phyloP scores from a whole-genome alignment of 2,797 vertebrate genomes.

The Distichodus sexfasciatus region DNA sequence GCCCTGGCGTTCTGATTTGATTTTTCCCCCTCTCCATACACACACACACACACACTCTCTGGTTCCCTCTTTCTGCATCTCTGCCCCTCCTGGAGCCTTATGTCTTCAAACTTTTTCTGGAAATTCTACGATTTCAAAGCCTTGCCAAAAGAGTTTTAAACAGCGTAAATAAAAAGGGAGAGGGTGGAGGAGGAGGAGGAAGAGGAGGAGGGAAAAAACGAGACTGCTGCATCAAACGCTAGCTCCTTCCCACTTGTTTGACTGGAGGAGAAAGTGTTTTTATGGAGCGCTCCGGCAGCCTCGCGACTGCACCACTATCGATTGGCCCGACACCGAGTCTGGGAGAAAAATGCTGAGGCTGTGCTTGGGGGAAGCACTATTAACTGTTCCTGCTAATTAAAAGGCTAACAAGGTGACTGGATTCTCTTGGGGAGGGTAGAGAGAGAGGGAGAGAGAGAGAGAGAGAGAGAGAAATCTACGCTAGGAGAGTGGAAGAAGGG shows the following conservation, averaged over 20 bases:
- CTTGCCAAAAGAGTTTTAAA: slow-evolving; percentile 54
- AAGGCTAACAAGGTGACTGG: slow-evolving; percentile 77
- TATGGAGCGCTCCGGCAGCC: slow-evolving; percentile 37
- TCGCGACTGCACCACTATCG: slow-evolving; percentile 58
- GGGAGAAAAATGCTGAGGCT: slow-evolving; percentile 67
- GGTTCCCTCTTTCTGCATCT: slow-evolving; percentile 7
- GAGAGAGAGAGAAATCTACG: slow-evolving; percentile 14
- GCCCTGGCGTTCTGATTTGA: slow-evolving; percentile 66
- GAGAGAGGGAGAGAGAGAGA: slow-evolving; percentile 15
- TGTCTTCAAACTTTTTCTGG: slow-evolving; percentile 20
- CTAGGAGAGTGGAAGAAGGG: not conserved
- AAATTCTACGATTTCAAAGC: slow-evolving; percentile 29
- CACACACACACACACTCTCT: not conserved
- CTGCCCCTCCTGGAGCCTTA: slow-evolving; percentile 16
- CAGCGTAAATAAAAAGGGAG: slow-evolving; percentile 41
- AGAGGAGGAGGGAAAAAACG: slow-evolving; percentile 7
- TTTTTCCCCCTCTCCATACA: slow-evolving; percentile 33
- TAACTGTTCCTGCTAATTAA: slow-evolving; percentile 78
- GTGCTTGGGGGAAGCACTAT: slow-evolving; percentile 65
- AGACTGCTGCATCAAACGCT: slow-evolving; percentile 39
- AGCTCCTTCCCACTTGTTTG: slow-evolving; percentile 2
- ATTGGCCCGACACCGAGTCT: slow-evolving; percentile 64
- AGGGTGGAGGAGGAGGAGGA: too few relatives aligned
- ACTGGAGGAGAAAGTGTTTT: slow-evolving; percentile 50
- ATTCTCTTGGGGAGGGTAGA: slow-evolving; percentile 52